Evolutionary conservation across 2,888 invertebrate genomes (phyloP).

Genomic region (Lithophane leautieri): DNA sequence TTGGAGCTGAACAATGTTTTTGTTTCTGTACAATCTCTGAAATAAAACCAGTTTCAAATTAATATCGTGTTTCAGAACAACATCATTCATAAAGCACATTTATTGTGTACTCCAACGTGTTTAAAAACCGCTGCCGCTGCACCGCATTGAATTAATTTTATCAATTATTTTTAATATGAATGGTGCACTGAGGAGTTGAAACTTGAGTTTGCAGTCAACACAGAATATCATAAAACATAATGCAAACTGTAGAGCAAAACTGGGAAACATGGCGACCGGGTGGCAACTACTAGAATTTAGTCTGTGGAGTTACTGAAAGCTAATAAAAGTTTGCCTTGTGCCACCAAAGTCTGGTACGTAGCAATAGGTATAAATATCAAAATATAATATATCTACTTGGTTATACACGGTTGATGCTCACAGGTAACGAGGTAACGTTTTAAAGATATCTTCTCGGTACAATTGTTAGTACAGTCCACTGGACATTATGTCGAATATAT

Average conservation of each 20-base stretch:
- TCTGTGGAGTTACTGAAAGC: constrained; percentile 70
- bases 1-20: constrained; percentile 9
- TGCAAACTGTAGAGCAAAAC: constrained; percentile 66
- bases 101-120: constrained; percentile 18
- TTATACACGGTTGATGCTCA: constrained; percentile 21
- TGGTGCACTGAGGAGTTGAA: constrained; percentile 53
- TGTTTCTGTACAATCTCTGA: not conserved
- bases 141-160: constrained; percentile 33
- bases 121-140: constrained; percentile 18
- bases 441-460: constrained; percentile 19
- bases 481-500: not conserved
- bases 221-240: constrained; percentile 60
- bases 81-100: constrained; percentile 7
- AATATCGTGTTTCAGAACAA: constrained; percentile 15
- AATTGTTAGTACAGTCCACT: constrained; percentile 13
- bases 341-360: constrained; percentile 61
- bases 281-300: constrained; percentile 69
- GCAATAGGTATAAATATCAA: constrained; percentile 65
- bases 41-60: not conserved
- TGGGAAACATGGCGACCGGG: constrained; percentile 55
- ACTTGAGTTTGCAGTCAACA: constrained; percentile 35
- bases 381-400: constrained; percentile 36
- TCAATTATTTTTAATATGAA: constrained; percentile 53
- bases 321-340: constrained; percentile 78
- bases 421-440: constrained; percentile 26